A percentile compares a stretch with the other conserved stretches of the same genome.
Evolutionary conservation across 2,113 vertebrate genomes (phyloP).

Genomic region (Albula glossodonta): DNA sequence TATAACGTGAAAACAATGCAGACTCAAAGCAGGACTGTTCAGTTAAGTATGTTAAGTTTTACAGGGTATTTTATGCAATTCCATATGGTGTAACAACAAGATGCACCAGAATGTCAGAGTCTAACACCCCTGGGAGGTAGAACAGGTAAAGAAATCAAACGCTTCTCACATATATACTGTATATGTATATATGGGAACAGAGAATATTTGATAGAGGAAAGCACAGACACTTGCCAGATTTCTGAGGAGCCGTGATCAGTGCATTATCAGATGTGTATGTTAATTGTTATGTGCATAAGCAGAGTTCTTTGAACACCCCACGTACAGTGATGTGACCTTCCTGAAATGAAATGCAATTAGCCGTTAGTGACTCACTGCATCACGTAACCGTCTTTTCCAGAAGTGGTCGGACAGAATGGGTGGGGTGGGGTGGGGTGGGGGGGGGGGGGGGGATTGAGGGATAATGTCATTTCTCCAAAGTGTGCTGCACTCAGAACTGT

Average conservation of each 20-base stretch:
- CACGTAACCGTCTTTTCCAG: slow-evolving; percentile 37
- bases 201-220: too few species aligned
- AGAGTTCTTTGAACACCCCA: slow-evolving; percentile 8
- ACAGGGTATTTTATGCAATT: too few species aligned
- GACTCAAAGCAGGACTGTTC: too few species aligned
- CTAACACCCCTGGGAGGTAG: too few species aligned
- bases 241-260: neutral
- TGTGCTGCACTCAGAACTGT: slow-evolving; percentile 41
- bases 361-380: slow-evolving; percentile 50
- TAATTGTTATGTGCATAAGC: neutral
- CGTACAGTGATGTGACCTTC: slow-evolving; percentile 23
- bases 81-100: too few species aligned
- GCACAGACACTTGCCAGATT: neutral
- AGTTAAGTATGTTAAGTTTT: too few species aligned
- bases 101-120: too few species aligned
- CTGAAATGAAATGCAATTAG: slow-evolving; percentile 36
- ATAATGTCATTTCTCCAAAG: slow-evolving; percentile 55
- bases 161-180: too few species aligned
- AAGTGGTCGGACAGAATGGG: too few species aligned
- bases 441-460: slow-evolving; percentile 41
- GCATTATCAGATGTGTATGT: neutral
- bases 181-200: too few species aligned
- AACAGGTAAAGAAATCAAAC: too few species aligned
- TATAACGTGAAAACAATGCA: too few species aligned
- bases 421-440: slow-evolving; percentile 26